Percentiles rank a stretch among this genome's conserved stretches.
These are phyloP conservation scores for Drosophila obscura DNA, from an alignment of 1,140 invertebrate species.

Conservation along the genomic window DNA sequence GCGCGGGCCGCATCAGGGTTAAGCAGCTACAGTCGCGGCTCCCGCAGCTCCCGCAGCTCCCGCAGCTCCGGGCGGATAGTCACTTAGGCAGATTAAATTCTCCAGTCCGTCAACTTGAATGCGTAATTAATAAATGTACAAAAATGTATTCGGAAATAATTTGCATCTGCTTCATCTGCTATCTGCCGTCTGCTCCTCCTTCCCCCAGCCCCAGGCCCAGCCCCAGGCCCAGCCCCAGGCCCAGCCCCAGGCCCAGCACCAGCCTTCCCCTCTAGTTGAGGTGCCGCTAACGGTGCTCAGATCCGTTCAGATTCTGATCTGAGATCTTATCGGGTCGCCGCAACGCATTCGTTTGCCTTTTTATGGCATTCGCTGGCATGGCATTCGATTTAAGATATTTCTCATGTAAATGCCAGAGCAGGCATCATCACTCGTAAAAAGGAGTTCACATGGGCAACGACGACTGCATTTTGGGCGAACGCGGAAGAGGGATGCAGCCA, in stretches of 20 bases:
- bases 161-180: conserved; percentile 11
- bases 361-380: conserved; percentile 27
- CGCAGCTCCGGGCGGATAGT: not conserved
- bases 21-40: not conserved
- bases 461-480: conserved; percentile 1
- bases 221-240: too few relatives aligned
- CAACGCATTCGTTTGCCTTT: conserved; percentile 36
- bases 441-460: too few relatives aligned
- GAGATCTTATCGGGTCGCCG: conserved; percentile 25
- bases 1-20: conserved; percentile 14
- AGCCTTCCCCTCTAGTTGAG: conserved; percentile 5
- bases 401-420: conserved; percentile 50
- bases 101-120: conserved; percentile 39
- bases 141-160: conserved; percentile 38
- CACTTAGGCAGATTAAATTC: conserved; percentile 51
- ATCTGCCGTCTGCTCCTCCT: not conserved
- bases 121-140: conserved; percentile 68
- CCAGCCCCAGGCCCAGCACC: too few relatives aligned
- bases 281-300: conserved; percentile 32
- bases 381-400: conserved; percentile 31
- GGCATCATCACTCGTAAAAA: conserved; percentile 20
- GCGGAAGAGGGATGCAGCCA: not conserved
- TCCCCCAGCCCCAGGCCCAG: too few relatives aligned
- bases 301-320: not conserved
- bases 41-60: too few relatives aligned